These are phyloP conservation scores for Eucidaris tribuloides DNA, from an alignment of 35 echinoderm and acorn worm genomes.

Conservation along the genomic window DNA sequence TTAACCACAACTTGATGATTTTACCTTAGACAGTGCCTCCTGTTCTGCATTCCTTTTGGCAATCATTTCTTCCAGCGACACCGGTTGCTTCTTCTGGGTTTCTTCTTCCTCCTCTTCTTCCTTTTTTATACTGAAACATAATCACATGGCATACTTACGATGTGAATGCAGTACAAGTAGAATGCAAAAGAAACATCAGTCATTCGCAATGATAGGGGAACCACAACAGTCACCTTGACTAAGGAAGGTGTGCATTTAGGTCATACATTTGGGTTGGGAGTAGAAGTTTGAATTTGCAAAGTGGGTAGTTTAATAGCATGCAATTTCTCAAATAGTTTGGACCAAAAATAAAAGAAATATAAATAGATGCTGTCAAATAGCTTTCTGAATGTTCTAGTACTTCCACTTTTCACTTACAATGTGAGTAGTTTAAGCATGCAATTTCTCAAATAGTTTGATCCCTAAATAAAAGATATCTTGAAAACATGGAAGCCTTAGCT, in stretches of 20 bases:
- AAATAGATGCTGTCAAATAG: too few species aligned
- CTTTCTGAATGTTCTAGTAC: too few species aligned
- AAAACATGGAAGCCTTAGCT: too few species aligned
- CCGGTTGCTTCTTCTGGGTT: conserved; percentile 74
- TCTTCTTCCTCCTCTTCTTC: conserved; percentile 59
- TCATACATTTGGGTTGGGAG: background rate
- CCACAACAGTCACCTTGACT: background rate
- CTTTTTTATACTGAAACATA: too few species aligned
- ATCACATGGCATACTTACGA: background rate
- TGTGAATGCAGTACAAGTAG: background rate
- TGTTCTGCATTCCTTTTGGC: conserved; percentile 80
- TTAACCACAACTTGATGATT: background rate
- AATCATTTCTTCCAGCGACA: conserved; percentile 88
- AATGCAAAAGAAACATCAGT: background rate
- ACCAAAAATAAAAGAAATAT: too few species aligned
- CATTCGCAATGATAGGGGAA: background rate
- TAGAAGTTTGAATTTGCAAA: background rate
- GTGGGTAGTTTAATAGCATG: background rate
- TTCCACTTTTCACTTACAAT: too few species aligned
- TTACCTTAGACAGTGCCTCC: conserved; percentile 83
- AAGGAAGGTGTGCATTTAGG: background rate
- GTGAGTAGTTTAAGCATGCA: too few species aligned
- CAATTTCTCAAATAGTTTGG: too few species aligned
- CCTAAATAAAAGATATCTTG: too few species aligned
- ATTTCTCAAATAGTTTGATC: too few species aligned